Evolutionary conservation across 1,140 invertebrate species (phyloP).

Genomic region (Zeugodacus cucurbitae): DNA sequence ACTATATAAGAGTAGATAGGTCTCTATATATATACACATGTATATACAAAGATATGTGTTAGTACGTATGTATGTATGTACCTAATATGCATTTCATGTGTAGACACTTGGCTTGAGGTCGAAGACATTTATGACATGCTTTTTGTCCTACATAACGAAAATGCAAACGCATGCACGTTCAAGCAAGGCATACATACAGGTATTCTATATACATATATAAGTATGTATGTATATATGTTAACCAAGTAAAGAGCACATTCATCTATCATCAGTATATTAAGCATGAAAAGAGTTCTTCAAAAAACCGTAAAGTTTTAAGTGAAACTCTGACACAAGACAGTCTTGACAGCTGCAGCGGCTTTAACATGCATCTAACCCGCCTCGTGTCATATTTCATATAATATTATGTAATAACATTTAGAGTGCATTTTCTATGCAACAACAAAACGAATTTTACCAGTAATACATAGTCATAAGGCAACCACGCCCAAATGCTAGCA

Average conservation of each 20-base stretch:
- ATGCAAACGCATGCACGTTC: neutral
- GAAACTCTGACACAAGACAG: neutral
- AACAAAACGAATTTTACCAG: too few species aligned
- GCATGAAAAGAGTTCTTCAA: neutral
- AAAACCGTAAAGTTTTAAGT: neutral
- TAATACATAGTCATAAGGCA: neutral
- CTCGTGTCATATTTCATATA: neutral
- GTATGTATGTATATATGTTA: neutral
- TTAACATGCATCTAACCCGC: neutral
- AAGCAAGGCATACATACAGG: neutral
- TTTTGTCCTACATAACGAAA: slow-evolving; percentile 8
- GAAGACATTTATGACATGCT: slow-evolving; percentile 9
- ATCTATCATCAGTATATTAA: neutral
- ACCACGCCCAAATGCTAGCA: neutral
- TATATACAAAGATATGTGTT: neutral
- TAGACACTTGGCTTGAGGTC: neutral
- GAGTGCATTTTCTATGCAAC: too few species aligned
- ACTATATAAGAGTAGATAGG: too few species aligned
- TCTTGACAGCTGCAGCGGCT: neutral
- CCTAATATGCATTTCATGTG: neutral
- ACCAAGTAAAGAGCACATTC: neutral
- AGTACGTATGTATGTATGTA: neutral
- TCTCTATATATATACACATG: neutral
- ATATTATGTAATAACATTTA: too few species aligned
- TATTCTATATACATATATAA: too few species aligned